Percentiles rank a stretch among this genome's conserved stretches.
These are phyloP conservation scores for Entomobrya proxima DNA, from an alignment of 2,888 invertebrate genomes.

Conservation along the genomic window DNA sequence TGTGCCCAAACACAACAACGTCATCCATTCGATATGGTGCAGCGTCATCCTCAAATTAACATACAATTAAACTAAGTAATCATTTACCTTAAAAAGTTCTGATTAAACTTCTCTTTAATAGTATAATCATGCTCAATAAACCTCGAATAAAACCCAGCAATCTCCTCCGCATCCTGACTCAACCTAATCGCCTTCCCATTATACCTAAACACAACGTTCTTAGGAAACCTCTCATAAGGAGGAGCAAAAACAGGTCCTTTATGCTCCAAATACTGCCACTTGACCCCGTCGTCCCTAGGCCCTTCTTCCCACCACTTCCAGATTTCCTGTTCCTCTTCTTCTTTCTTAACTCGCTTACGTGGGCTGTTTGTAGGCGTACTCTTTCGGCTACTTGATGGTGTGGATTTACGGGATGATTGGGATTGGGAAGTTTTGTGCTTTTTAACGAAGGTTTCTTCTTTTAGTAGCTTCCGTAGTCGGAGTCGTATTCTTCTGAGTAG, in stretches of 20 bases:
- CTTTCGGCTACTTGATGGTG: slow-evolving; percentile 70
- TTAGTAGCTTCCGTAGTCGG: slow-evolving; percentile 76
- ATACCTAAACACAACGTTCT: slow-evolving; percentile 92
- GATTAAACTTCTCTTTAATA: slow-evolving; percentile 95
- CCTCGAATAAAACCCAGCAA: slow-evolving; percentile 96
- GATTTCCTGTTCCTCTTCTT: slow-evolving; percentile 87
- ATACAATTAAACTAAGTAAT: too few species aligned
- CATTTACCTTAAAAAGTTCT: slow-evolving; percentile 90
- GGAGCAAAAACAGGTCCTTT: slow-evolving; percentile 99
- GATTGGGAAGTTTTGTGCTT: slow-evolving; percentile 51
- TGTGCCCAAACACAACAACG: too few species aligned
- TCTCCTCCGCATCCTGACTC: slow-evolving; percentile 91
- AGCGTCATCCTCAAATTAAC: too few species aligned
- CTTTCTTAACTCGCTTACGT: slow-evolving; percentile 83
- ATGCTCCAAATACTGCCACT: slow-evolving; percentile 97
- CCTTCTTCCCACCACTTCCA: slow-evolving; percentile 97
- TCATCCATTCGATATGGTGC: too few species aligned
- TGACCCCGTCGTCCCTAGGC: slow-evolving; percentile 94
- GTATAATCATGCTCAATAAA: slow-evolving; percentile 99
- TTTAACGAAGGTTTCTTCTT: slow-evolving; percentile 74
- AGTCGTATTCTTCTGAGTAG: slow-evolving; percentile 71
- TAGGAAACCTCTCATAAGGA: slow-evolving; percentile 91
- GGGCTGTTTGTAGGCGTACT: slow-evolving; percentile 75
- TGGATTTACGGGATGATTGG: slow-evolving; percentile 58
- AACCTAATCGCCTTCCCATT: slow-evolving; percentile 87